Evolutionary conservation across 2,797 vertebrate species (phyloP), one percentile per base, ranked within the genome.

Genomic region (Sebastes trivittatus): DNA sequence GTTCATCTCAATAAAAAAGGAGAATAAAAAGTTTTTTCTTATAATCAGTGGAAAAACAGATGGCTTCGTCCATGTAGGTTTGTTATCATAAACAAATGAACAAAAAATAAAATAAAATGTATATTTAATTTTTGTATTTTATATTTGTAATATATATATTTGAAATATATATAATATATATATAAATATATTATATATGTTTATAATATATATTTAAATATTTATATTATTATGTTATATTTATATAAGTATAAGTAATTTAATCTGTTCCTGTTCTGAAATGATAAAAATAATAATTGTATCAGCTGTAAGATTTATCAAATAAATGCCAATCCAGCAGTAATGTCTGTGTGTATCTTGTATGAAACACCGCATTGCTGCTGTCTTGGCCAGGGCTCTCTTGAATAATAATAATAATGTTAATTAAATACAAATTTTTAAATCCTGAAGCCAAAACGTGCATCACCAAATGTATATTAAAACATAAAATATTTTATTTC

Each of bases 401-500:
- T 36, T 36, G 14, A 46, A 46, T 46, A 18, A 46, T 42, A 38
- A 38, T 42, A 42, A 46, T 42, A 42, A 42, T 42, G 14, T 46
- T 46, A 46, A 46, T 7, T 46, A 46, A 46, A 46, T 52, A 52
- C 4, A 52, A 10, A 10, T 5, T 38, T 42, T 42, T 6, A 42
- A 42, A 61, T 6, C 3, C 3, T 18, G 13, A 77, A 18, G 42
- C 25, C 49, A 75, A 80, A 54, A 72, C 65, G 67, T 56, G 38
- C 25, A 20, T 52, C 52, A 62, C 11, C 25, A 75, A 27, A 80
- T 61, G 34, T 78, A 83, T 90, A 88, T 86, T 85, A 87, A 87
- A 92, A 92, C 88, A 88, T 87, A 92, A 89, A 91, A 87, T 80
- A 81, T 77, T 89, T 91, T 90, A 91, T 92, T 92, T 90, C 72